Percentiles rank a stretch among this genome's conserved stretches.
These are phyloP conservation scores for Aphidoletes aphidimyza DNA, from an alignment of 2,888 invertebrate genomes.

Conservation along the genomic window DNA sequence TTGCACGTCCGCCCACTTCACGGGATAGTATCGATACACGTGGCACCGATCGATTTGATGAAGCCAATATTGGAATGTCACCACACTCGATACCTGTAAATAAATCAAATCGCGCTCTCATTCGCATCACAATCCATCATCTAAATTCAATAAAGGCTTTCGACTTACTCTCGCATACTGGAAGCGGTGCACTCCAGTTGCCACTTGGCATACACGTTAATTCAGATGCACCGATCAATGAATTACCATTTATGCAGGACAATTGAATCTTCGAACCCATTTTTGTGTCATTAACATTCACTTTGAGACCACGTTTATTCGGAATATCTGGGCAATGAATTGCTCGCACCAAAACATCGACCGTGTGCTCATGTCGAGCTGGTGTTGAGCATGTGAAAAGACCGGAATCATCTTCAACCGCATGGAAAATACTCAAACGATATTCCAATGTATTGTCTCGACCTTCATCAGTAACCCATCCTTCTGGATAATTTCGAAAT, in stretches of 20 bases:
- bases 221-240: constrained; percentile 79
- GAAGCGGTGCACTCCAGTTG: constrained; percentile 85
- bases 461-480: constrained; percentile 84
- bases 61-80: constrained; percentile 71
- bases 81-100: constrained; percentile 80
- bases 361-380: constrained; percentile 81
- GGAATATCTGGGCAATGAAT: constrained; percentile 75
- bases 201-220: constrained; percentile 83
- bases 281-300: constrained; percentile 77
- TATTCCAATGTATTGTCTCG: constrained; percentile 83
- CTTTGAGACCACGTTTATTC: constrained; percentile 77
- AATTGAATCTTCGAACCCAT: constrained; percentile 80
- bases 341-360: constrained; percentile 80
- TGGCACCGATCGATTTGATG: constrained; percentile 72
- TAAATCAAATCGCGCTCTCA: not conserved
- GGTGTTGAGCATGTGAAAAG: constrained; percentile 87
- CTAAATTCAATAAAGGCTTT: not conserved
- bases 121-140: not conserved
- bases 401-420: constrained; percentile 85
- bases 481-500: constrained; percentile 78
- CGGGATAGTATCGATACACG: constrained; percentile 80
- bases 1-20: constrained; percentile 82
- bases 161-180: constrained; percentile 80
- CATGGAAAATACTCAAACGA: constrained; percentile 82
- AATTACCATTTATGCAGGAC: constrained; percentile 83